Evolutionary conservation across 2,888 invertebrate genomes (phyloP).

Genomic region (Crepidodera aurea): DNA sequence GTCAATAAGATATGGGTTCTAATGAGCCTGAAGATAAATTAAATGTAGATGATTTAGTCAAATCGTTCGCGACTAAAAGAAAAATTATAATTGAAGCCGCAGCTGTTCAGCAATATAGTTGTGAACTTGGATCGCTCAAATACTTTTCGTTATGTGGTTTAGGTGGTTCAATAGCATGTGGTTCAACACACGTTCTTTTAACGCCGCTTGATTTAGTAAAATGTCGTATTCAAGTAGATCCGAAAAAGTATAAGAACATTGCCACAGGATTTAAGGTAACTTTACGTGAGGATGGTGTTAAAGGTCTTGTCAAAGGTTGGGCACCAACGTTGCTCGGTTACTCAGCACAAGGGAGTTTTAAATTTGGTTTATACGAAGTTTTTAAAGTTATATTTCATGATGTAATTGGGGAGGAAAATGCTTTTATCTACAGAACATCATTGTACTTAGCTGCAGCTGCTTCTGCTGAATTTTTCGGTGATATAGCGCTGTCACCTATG

Average conservation of each 20-base stretch:
- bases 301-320: conserved; percentile 93
- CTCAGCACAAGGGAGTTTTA: conserved; percentile 92
- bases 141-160: conserved; percentile 93
- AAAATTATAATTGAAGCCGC: conserved; percentile 41
- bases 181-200: conserved; percentile 90
- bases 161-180: conserved; percentile 77
- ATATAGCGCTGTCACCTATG: conserved; percentile 95
- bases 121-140: conserved; percentile 89
- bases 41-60: too few relatives aligned
- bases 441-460: conserved; percentile 94
- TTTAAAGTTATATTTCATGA: conserved; percentile 73
- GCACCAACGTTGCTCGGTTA: conserved; percentile 97
- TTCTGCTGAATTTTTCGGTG: conserved; percentile 98
- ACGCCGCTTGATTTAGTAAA: conserved; percentile 96
- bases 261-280: conserved; percentile 85
- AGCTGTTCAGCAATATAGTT: conserved; percentile 57
- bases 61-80: conserved; percentile 11
- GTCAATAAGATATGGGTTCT: too few relatives aligned
- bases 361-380: conserved; percentile 98
- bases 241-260: conserved; percentile 91
- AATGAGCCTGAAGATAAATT: too few relatives aligned
- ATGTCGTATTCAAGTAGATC: conserved; percentile 92
- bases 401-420: conserved; percentile 88
- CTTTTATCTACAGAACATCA: conserved; percentile 86
- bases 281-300: conserved; percentile 83